Conservation (phyloP, 2,888 invertebrate genomes). For the Drosophila sordidapex region DNA sequence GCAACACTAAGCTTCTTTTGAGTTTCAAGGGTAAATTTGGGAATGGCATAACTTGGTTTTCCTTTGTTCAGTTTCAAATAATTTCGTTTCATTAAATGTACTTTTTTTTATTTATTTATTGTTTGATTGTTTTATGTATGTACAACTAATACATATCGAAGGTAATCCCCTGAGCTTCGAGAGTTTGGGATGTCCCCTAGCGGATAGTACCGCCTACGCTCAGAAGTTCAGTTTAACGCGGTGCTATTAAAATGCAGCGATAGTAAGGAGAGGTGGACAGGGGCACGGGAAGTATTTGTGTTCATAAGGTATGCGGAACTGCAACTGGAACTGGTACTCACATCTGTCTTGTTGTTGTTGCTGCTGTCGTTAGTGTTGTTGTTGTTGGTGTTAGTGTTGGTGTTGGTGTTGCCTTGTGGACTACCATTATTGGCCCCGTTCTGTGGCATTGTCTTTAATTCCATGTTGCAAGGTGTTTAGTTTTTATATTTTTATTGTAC, state of each 20-base stretch:
- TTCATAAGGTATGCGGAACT: constrained; percentile 19
- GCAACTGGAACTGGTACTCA: constrained; percentile 26
- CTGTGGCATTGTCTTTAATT: constrained; percentile 54
- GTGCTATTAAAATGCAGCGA: background rate
- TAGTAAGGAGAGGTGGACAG: background rate
- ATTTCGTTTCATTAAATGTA: background rate
- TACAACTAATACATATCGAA: background rate
- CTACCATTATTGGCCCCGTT: constrained; percentile 51
- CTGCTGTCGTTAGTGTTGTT: background rate
- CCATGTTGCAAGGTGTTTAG: constrained; percentile 53
- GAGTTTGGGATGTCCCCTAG: background rate
- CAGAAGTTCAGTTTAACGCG: background rate
- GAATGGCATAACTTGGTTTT: background rate
- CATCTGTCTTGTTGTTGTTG: constrained; percentile 42
- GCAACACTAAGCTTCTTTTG: background rate
- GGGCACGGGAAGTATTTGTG: background rate
- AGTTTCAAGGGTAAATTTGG: background rate
- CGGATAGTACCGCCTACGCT: background rate
- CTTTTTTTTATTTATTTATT: background rate
- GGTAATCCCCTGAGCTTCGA: too few relatives aligned
- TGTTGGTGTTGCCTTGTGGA: constrained; percentile 13
- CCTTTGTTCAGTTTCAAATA: too few relatives aligned
- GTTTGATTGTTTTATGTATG: background rate
- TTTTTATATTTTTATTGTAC: background rate
- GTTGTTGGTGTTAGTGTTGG: background rate